Evolutionary conservation across 2,113 vertebrate species (phyloP).

Genomic region (Microtus richardsoni): DNA sequence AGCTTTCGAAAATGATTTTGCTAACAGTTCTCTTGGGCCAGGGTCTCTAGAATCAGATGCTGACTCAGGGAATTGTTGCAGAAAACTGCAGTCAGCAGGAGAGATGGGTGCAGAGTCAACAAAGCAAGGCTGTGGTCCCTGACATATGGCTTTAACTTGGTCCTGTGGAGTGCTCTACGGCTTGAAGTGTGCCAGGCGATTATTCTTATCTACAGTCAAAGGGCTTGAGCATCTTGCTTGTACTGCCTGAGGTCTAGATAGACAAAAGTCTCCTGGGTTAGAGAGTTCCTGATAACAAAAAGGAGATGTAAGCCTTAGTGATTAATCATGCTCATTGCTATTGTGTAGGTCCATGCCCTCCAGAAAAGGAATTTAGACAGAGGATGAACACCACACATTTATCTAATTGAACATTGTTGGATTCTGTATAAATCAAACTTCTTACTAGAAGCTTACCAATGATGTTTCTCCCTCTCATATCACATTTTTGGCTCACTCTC

Average conservation of each 20-base stretch:
- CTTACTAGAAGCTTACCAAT: neutral
- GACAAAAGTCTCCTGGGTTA: neutral
- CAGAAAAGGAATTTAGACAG: neutral
- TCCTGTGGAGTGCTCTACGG: neutral
- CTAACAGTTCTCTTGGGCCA: neutral
- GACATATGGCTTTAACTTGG: neutral
- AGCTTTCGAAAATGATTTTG: conserved; percentile 29
- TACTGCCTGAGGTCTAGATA: neutral
- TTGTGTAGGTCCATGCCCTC: rapidly evolving
- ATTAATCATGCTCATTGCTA: neutral
- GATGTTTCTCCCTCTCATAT: neutral
- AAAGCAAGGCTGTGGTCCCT: neutral
- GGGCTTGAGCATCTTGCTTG: neutral
- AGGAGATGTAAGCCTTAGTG: neutral
- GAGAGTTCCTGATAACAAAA: neutral
- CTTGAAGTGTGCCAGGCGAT: neutral
- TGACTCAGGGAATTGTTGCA: neutral
- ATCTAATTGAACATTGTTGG: neutral
- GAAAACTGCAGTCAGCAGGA: neutral
- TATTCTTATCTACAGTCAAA: neutral
- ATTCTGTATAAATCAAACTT: neutral
- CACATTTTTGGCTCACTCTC: neutral
- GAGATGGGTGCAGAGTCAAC: neutral
- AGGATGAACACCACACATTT: neutral
- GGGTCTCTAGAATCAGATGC: neutral